Conservation (phyloP, 2,888 invertebrate genomes). For the Sminthurinus aureus region DNA sequence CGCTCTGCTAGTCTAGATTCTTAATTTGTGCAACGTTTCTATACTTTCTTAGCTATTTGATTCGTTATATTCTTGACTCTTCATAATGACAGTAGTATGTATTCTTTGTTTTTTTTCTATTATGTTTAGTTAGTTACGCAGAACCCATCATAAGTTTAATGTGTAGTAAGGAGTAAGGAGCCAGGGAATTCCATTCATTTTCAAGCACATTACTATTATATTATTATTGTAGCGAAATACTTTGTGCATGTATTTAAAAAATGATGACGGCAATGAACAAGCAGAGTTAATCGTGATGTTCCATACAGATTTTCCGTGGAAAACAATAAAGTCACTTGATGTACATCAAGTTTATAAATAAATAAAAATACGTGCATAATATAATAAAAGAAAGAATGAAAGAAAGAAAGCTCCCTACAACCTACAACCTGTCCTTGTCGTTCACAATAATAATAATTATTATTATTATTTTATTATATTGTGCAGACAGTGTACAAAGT, state of each 20-base stretch:
- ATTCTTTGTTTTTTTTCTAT: no score
- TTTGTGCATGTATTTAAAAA: not conserved
- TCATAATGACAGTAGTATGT: not conserved
- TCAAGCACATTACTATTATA: no score
- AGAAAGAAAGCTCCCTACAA: not conserved
- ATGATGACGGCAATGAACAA: not conserved
- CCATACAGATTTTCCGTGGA: constrained; percentile 4
- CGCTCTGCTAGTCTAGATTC: not conserved
- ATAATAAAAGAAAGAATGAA: not conserved
- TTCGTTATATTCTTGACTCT: not conserved
- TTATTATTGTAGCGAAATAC: no score
- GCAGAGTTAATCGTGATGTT: constrained; percentile 1
- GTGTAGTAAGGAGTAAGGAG: no score
- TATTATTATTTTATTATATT: not conserved
- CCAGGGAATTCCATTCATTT: no score
- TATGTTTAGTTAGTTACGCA: no score
- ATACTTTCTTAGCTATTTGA: not conserved
- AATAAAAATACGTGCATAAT: not conserved
- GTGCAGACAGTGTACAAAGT: not conserved
- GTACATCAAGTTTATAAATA: not conserved
- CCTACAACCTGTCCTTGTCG: not conserved
- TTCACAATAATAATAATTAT: not conserved
- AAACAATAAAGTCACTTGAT: not conserved
- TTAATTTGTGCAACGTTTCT: not conserved
- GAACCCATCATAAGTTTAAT: no score